phyloP scores from a whole-genome alignment of 2,888 invertebrate genomes.

The Pilophorus perplexus region DNA sequence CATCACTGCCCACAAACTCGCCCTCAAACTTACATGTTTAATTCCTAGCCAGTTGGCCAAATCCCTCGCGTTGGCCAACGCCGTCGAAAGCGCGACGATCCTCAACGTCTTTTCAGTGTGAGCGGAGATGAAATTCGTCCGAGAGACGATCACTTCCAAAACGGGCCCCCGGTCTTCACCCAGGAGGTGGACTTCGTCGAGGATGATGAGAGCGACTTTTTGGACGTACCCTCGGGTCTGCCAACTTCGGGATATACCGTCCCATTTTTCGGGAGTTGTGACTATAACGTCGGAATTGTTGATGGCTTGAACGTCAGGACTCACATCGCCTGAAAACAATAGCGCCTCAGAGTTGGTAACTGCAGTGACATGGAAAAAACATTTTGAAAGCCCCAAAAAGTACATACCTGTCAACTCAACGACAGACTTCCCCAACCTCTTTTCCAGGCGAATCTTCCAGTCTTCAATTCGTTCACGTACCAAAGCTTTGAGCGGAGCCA shows the following conservation, averaged over 20 bases:
- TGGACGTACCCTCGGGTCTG: constrained; percentile 92
- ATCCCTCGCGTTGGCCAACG: constrained; percentile 95
- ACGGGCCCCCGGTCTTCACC: constrained; percentile 88
- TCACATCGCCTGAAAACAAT: constrained; percentile 59
- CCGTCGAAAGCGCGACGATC: constrained; percentile 94
- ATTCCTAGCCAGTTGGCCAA: constrained; percentile 96
- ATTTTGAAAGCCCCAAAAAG: background rate
- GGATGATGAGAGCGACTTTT: constrained; percentile 86
- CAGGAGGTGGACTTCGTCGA: constrained; percentile 97
- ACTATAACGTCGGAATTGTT: constrained; percentile 86
- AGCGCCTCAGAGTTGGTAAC: too few species aligned
- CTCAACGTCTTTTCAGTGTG: constrained; percentile 80
- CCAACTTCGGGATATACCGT: constrained; percentile 98
- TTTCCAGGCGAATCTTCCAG: constrained; percentile 81
- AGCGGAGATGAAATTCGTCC: constrained; percentile 93
- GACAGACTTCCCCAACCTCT: constrained; percentile 72
- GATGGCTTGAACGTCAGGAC: constrained; percentile 82
- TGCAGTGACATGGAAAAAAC: too few species aligned
- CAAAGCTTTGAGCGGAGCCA: constrained; percentile 95
- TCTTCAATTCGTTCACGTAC: constrained; percentile 95
- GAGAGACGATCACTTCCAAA: constrained; percentile 94
- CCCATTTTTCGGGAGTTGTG: constrained; percentile 99
- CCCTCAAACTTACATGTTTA: constrained; percentile 56
- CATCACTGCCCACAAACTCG: too few species aligned
- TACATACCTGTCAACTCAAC: constrained; percentile 95